phyloP scores from a whole-genome alignment of 2,888 invertebrate genomes.

The Eumerus sabulonum region DNA sequence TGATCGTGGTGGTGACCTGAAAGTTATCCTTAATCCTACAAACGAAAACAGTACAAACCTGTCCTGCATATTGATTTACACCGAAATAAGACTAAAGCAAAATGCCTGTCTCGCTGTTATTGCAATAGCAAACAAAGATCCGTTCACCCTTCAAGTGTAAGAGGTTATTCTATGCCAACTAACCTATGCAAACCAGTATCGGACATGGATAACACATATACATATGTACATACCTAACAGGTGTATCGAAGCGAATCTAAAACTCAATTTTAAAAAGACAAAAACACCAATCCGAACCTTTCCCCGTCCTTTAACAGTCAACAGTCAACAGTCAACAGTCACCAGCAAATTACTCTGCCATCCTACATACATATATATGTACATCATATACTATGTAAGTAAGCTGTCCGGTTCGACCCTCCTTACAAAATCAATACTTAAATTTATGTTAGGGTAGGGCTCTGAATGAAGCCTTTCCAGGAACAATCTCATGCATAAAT shows the following conservation, averaged over 20 bases:
- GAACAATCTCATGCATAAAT: slow-evolving; percentile 71
- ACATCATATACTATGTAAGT: background rate
- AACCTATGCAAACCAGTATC: too few species aligned
- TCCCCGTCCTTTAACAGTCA: slow-evolving; percentile 17
- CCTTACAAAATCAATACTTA: slow-evolving; percentile 65
- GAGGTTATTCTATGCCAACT: too few species aligned
- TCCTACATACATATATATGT: background rate
- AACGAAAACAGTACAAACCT: too few species aligned
- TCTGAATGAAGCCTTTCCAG: slow-evolving; percentile 59
- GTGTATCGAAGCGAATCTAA: slow-evolving; percentile 56
- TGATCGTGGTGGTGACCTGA: too few species aligned
- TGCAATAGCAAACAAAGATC: too few species aligned
- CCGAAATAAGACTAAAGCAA: too few species aligned
- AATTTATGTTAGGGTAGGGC: slow-evolving; percentile 66
- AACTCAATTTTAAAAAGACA: slow-evolving; percentile 54
- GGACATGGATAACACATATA: too few species aligned
- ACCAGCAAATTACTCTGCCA: background rate
- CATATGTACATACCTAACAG: slow-evolving; percentile 47
- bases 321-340: slow-evolving; percentile 2
- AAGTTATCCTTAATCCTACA: too few species aligned
- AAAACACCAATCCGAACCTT: slow-evolving; percentile 26
- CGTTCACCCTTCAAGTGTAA: too few species aligned
- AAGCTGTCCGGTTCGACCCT: background rate
- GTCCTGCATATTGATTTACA: too few species aligned
- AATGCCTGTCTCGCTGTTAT: too few species aligned